These are phyloP conservation scores for Acropora yongei DNA, from an alignment of 64 coral and sea anemone genomes.

Conservation along the genomic window DNA sequence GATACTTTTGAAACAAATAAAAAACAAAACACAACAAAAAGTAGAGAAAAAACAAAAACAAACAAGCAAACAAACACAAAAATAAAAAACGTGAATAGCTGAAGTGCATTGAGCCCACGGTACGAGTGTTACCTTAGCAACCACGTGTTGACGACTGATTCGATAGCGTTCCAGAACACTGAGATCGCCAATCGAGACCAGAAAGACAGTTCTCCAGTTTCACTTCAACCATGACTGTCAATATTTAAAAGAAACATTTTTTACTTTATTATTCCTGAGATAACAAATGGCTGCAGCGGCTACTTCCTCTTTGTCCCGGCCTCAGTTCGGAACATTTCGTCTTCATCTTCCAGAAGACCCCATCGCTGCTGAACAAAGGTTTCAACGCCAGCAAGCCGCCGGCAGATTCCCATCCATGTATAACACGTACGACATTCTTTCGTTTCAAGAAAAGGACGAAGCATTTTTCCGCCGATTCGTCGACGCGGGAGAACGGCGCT, in stretches of 20 bases:
- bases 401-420: slow-evolving; percentile 72
- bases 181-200: neutral
- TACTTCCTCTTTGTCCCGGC: slow-evolving; percentile 35
- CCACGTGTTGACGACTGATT: slow-evolving; percentile 19
- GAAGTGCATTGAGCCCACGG: slow-evolving; percentile 16
- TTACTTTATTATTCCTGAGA: neutral
- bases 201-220: neutral
- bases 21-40: too few species aligned
- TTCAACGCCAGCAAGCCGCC: slow-evolving; percentile 64
- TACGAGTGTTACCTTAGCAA: slow-evolving; percentile 25
- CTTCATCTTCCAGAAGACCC: slow-evolving; percentile 81
- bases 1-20: too few species aligned
- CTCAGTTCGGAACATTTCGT: slow-evolving; percentile 87
- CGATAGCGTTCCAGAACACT: slow-evolving; percentile 27
- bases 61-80: neutral
- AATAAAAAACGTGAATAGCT: neutral
- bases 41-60: too few species aligned
- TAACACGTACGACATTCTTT: slow-evolving; percentile 73
- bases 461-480: slow-evolving; percentile 66
- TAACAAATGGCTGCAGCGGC: slow-evolving; percentile 63
- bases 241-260: neutral
- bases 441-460: slow-evolving; percentile 85
- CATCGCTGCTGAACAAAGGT: slow-evolving; percentile 71
- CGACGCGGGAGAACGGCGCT: slow-evolving; percentile 74
- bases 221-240: neutral